Evolutionary conservation across 2,888 invertebrate genomes (phyloP), one percentile per base, ranked within the genome.

Genomic region (Athripsodes cinereus): DNA sequence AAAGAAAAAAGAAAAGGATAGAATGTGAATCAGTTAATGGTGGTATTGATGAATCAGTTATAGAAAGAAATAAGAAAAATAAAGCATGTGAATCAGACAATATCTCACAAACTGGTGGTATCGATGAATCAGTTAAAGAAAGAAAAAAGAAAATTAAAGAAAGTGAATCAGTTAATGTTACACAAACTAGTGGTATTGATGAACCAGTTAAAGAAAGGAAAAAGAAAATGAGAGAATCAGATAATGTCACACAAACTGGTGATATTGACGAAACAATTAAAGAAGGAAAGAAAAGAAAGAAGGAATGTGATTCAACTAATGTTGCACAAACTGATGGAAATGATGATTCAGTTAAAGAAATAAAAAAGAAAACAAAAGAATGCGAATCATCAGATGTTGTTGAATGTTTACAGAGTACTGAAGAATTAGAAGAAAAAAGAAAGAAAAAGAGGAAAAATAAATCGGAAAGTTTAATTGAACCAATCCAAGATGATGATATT

Each of bases 191-290:
- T 40, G 40, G 8, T 5, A 3, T 26, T 8, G 40, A 40, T 31
- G 31, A 8, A 8, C 6, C 31, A 5, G 40, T 11, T 10, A 21
- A 35, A 2, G 34, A 52, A 52, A 21, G 1, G 16, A 52, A 53
- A 10, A 53, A 53, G 21, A 48, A 52, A 34, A 49, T 54, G 22
- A 54, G 26, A 51, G 54, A 58, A 26, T 51, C 22, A 51, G 13
- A 31, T 10, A 50, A 34, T 40, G 18, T 16, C n/a, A n/a, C 21
- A 34, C 11, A 19, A n/a, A 20, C 35, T 20, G 18, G 55, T 47
- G 6, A n/a, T 35, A 22, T 13, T 46, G 54, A 54, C 5, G 10
- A 26, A 26, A 26, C 3, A 6, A 10, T 10, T 6, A 10, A 26
- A 26, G 26, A 26, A 10, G 26, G 3, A 26, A 26, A 26, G 26